Percentiles rank a stretch among this genome's conserved stretches.
Conservation (phyloP, 2,888 invertebrate genomes). For the Drosophila antonietae region DNA sequence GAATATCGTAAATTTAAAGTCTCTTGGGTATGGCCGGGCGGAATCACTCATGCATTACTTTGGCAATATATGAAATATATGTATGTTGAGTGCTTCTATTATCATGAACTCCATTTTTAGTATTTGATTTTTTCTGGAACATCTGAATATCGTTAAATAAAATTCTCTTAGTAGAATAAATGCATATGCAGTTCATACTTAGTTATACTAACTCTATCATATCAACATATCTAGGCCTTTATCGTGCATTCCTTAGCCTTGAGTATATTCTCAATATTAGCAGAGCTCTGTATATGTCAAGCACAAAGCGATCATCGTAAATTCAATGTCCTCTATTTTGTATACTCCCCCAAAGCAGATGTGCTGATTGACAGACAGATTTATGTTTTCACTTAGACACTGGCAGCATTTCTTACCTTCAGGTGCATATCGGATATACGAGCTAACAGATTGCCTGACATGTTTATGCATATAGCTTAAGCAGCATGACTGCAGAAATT, state of each 20-base stretch:
- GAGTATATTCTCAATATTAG: background rate
- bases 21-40: no score
- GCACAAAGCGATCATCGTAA: background rate
- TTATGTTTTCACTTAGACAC: background rate
- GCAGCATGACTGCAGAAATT: no score
- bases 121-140: background rate
- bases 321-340: background rate
- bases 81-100: no score
- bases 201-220: no score
- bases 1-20: background rate
- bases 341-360: background rate
- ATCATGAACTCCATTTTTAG: background rate
- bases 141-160: background rate
- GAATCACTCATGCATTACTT: background rate
- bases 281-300: background rate
- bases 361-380: background rate
- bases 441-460: constrained; percentile 1
- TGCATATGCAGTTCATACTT: background rate
- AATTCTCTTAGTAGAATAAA: background rate
- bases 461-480: background rate
- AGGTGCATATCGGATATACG: background rate
- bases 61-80: background rate
- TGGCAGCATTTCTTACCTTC: background rate
- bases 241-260: background rate
- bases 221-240: no score